Evolutionary conservation across 2,113 vertebrate species (phyloP).

Genomic region (Actinemys pallida): DNA sequence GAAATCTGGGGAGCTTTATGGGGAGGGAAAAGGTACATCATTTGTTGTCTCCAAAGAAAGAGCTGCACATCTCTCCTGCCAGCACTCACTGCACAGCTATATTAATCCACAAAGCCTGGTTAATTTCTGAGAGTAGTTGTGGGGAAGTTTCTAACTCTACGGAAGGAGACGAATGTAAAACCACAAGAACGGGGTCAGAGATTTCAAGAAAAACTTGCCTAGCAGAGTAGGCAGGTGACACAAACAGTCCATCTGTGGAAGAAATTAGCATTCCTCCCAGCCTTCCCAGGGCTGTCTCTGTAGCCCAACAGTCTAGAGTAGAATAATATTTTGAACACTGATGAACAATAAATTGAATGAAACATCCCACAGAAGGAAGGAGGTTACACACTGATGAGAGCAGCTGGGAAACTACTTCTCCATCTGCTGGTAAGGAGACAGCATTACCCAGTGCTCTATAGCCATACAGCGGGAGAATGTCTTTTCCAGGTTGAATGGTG

Average conservation of each 20-base stretch:
- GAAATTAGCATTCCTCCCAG: not conserved
- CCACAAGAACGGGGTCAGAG: not conserved
- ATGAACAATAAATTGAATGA: conserved; percentile 6
- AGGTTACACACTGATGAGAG: conserved; percentile 19
- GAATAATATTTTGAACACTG: conserved; percentile 10
- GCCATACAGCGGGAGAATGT: not conserved
- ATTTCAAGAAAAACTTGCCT: not conserved
- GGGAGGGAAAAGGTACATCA: not conserved
- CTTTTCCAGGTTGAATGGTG: not conserved
- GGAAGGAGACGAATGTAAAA: not conserved
- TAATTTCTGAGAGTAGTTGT: not conserved
- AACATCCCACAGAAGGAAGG: conserved; percentile 3
- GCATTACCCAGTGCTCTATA: not conserved
- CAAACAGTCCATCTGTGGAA: conserved; percentile 1
- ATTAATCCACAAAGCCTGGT: not conserved
- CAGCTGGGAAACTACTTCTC: conserved; percentile 29
- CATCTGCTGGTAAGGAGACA: conserved; percentile 18
- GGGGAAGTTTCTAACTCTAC: not conserved
- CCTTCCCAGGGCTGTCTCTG: not conserved
- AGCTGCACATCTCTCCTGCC: not conserved
- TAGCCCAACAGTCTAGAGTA: not conserved
- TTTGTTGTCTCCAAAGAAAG: not conserved
- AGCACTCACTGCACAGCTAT: not conserved
- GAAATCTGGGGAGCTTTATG: not conserved
- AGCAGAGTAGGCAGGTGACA: not conserved